Evolutionary conservation across 1,140 invertebrate genomes (phyloP).

Genomic region (Magallana gigas): DNA sequence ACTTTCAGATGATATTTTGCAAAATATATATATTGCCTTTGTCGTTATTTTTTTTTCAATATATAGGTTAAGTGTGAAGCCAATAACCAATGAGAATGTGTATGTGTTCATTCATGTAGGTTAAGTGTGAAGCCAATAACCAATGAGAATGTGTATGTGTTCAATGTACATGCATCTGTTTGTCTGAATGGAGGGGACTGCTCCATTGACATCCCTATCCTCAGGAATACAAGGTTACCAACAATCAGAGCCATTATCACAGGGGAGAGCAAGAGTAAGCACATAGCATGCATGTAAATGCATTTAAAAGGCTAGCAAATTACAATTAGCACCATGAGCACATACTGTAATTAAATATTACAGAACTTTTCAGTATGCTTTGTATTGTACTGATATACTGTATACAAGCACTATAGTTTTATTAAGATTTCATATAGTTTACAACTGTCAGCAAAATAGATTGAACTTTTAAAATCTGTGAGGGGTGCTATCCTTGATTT

Average conservation of each 20-base stretch:
- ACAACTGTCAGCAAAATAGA: too few species aligned
- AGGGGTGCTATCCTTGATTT: too few species aligned
- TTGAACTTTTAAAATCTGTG: too few species aligned
- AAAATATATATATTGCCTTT: not conserved
- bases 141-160: not conserved
- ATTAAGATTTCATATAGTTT: too few species aligned
- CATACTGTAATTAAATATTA: too few species aligned
- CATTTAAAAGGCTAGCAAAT: too few species aligned
- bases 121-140: not conserved
- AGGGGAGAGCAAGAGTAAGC: conserved; percentile 6
- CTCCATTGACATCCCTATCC: not conserved
- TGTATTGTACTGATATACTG: too few species aligned
- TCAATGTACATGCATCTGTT: not conserved
- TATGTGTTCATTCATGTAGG: not conserved
- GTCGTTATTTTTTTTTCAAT: not conserved
- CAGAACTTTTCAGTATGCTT: too few species aligned
- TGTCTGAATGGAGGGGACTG: not conserved
- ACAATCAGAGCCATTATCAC: conserved; percentile 10
- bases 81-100: not conserved
- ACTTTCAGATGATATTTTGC: not conserved
- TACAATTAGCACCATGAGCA: too few species aligned
- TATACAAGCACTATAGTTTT: too few species aligned
- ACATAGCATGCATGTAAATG: too few species aligned
- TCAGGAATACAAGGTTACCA: not conserved
- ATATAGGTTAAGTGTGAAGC: not conserved